These are phyloP conservation scores for Loxodonta africana DNA, from an alignment of 2,113 vertebrate species.

Conservation along the genomic window DNA sequence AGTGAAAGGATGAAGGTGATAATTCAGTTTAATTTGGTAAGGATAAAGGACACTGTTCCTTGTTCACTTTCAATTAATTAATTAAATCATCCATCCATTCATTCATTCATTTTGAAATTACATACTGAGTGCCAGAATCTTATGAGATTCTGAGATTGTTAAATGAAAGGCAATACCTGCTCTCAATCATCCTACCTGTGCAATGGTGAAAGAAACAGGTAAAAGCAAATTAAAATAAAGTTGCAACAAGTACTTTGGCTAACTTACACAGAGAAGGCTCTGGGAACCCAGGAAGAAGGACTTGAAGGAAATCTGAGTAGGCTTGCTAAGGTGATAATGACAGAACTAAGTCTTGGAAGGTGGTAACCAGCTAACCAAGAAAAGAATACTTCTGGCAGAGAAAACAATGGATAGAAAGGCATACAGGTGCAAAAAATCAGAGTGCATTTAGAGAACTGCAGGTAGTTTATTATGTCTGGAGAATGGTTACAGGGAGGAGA, in stretches of 20 bases:
- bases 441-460: background rate
- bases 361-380: background rate
- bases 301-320: conserved; percentile 26
- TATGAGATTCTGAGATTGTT: background rate
- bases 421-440: background rate
- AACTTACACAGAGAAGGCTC: background rate
- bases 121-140: background rate
- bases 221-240: background rate
- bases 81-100: background rate
- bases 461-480: background rate
- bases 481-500: background rate
- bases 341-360: background rate
- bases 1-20: background rate
- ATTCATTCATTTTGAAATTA: background rate
- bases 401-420: background rate
- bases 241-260: background rate
- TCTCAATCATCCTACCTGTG: background rate
- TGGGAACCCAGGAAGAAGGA: background rate
- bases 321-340: background rate
- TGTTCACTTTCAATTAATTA: background rate
- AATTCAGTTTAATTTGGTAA: background rate
- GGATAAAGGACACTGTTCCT: background rate
- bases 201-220: background rate
- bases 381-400: conserved; percentile 16
- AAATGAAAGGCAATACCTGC: background rate